These are phyloP conservation scores for Ectemnius cavifrons DNA, from an alignment of 2,888 invertebrate species.

Conservation along the genomic window DNA sequence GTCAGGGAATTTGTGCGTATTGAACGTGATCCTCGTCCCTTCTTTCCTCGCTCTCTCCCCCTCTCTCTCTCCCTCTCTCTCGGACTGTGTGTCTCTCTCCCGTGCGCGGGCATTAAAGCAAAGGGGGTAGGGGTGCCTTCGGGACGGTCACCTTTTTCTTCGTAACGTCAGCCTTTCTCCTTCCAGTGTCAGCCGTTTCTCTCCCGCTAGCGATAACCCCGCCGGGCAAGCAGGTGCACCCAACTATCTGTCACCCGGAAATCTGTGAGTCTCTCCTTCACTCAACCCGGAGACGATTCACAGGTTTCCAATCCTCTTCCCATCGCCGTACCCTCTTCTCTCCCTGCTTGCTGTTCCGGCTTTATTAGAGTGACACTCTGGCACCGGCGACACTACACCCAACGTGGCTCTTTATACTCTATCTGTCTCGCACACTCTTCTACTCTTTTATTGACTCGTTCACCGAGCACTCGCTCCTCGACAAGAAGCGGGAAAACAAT, in stretches of 20 bases:
- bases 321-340: too few relatives aligned
- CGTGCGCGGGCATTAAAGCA: neutral
- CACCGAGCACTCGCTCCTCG: too few relatives aligned
- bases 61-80: neutral
- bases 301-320: too few relatives aligned
- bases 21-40: slow-evolving; percentile 25
- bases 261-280: neutral
- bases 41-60: neutral
- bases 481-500: too few relatives aligned
- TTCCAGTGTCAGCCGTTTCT: neutral
- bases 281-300: neutral
- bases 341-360: too few relatives aligned
- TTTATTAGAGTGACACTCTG: too few relatives aligned
- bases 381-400: too few relatives aligned
- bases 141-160: neutral
- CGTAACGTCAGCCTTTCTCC: neutral
- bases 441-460: too few relatives aligned
- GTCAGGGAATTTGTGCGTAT: slow-evolving; percentile 46
- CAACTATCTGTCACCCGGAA: too few relatives aligned
- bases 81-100: neutral
- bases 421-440: too few relatives aligned
- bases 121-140: neutral
- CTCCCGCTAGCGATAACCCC: neutral
- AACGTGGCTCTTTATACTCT: too few relatives aligned
- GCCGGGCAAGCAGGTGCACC: too few relatives aligned